Base-by-base conservation (phyloP, 2,888 invertebrate species). In the Microctonus aethiopoides region DNA sequence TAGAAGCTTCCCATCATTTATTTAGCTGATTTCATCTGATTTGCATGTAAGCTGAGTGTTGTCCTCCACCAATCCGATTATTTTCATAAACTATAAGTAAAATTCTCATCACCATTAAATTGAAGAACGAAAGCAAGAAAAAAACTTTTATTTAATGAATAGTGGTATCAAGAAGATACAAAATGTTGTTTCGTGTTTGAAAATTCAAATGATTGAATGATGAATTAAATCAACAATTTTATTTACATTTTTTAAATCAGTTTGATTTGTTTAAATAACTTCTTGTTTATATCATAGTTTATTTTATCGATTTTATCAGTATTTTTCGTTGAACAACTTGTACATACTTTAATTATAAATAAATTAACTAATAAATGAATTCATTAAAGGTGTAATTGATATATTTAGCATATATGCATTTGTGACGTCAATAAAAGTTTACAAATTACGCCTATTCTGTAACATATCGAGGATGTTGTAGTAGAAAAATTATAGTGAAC, bases 371-470 rank as follows among this genome's bases (percentile, higher is more conserved):
- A 46, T 20, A 39, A 46, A n/a, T 46, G 7, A 46, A 46, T 46
- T 46, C 46, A 9, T n/a, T 46, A 16, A 16, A 46, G 16, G 16
- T 16, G 16, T 46, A 59, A 32, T 34, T 34, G 34, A 13, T 7
- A n/a, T 34, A 16, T 9, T 34, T 59, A 7, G 56, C 4, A 2
- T 56, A 9, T 56, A 13, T 4, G 26, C 24, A 26, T 56, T 56
- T 56, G 56, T 10, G 26, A 56, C 56, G 24, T 56, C 24, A 11
- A 10, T 26, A 29, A 26, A n/a, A 11, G 24, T 56, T 56, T 26
- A n/a, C 56, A 61, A 39, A 46, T 39, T 41, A 22, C 24, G 61
- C 61, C 61, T 61, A 61, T 20, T 22, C 34, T 61, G 61, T 61
- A 39, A 61, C 61, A 61, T 61, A 61, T 61, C 61, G 24, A 24